phyloP scores from a whole-genome alignment of 2,113 vertebrate species.

The Amia ocellicauda region DNA sequence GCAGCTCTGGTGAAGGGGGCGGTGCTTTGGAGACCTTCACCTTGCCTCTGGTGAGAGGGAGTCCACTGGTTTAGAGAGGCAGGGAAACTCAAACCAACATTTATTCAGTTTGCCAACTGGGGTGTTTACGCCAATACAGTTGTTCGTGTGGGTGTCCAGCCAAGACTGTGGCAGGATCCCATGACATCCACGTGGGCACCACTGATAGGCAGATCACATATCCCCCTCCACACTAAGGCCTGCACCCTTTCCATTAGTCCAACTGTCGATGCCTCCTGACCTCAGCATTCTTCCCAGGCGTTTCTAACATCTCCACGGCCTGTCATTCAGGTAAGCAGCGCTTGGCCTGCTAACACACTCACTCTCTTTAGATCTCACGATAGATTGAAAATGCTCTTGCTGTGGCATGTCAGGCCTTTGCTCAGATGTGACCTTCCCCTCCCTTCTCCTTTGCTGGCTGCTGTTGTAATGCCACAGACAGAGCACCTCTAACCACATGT shows the following conservation, averaged over 20 bases:
- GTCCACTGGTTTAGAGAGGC: background rate
- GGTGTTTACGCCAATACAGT: background rate
- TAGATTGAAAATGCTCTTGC: constrained; percentile 27
- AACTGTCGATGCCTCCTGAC: background rate
- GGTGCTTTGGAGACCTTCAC: constrained; percentile 29
- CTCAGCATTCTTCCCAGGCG: constrained; percentile 9
- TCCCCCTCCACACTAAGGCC: too few relatives aligned
- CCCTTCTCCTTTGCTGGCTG: constrained; percentile 17
- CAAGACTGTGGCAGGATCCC: background rate
- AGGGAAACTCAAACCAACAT: background rate
- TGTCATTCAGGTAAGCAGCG: constrained; percentile 14
- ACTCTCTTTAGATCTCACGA: constrained; percentile 18
- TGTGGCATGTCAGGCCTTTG: constrained; percentile 20
- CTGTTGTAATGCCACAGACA: constrained; percentile 15
- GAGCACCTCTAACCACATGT: background rate
- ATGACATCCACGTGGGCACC: too few relatives aligned
- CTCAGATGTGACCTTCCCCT: constrained; percentile 22
- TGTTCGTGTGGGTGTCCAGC: too few relatives aligned
- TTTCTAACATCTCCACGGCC: constrained; percentile 12
- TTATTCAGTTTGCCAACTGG: background rate
- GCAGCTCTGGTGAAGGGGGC: constrained; percentile 31
- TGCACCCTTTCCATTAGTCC: background rate
- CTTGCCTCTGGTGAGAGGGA: background rate
- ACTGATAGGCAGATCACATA: too few relatives aligned
- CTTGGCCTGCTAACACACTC: constrained; percentile 12